Evolutionary conservation across 2,888 invertebrate genomes (phyloP).

Genomic region (Drosophila percnosoma): DNA sequence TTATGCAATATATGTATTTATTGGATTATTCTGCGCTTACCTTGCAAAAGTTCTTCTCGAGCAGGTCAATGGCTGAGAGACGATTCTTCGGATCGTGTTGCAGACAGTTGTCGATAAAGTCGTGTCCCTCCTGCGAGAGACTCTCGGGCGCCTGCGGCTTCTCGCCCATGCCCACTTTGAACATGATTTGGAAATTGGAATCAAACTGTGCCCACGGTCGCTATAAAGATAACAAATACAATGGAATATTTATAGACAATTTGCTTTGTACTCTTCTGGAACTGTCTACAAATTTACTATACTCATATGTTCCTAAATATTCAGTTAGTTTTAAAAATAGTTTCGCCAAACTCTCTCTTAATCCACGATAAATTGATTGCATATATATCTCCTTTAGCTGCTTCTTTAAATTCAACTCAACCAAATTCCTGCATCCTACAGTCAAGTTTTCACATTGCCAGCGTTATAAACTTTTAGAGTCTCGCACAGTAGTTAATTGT

Average conservation of each 20-base stretch:
- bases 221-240: constrained; percentile 72
- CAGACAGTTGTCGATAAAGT: constrained; percentile 92
- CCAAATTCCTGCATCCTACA: not conserved
- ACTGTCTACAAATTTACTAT: not conserved
- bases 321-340: not conserved
- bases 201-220: constrained; percentile 97
- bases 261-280: not conserved
- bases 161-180: constrained; percentile 97
- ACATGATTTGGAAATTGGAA: constrained; percentile 98
- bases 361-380: too few relatives aligned
- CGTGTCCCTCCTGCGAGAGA: constrained; percentile 92
- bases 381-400: too few relatives aligned
- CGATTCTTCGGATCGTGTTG: constrained; percentile 92
- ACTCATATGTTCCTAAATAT: not conserved
- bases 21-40: constrained; percentile 72
- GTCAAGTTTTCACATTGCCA: not conserved
- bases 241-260: not conserved
- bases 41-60: constrained; percentile 91
- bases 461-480: not conserved
- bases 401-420: too few relatives aligned
- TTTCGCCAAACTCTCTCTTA: not conserved
- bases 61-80: constrained; percentile 89
- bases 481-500: not conserved
- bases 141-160: constrained; percentile 90
- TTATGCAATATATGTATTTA: not conserved